Evolutionary conservation across 2,888 invertebrate genomes (phyloP).

Genomic region (Ctenicera cuprea): DNA sequence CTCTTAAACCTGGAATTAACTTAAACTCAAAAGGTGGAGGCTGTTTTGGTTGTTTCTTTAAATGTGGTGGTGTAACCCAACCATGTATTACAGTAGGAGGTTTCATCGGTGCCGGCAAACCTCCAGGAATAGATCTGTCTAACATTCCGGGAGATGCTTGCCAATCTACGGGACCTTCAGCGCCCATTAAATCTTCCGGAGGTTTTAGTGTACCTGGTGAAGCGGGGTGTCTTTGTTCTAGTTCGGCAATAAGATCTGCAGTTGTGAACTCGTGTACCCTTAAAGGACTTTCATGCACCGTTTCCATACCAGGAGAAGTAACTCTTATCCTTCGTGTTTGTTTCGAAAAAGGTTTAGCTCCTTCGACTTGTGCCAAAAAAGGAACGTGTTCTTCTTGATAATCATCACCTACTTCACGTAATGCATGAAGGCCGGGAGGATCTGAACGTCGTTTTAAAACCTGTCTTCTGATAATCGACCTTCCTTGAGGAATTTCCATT

Average conservation of each 20-base stretch:
- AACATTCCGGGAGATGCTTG: neutral
- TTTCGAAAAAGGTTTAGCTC: neutral
- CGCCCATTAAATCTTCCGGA: constrained; percentile 2
- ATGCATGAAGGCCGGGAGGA: constrained; percentile 1
- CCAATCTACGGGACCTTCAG: neutral
- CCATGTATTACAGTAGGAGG: constrained; percentile 2
- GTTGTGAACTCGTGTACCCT: too few relatives aligned
- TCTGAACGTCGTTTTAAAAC: neutral
- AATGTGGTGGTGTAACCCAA: constrained; percentile 32
- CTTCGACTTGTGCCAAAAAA: constrained; percentile 40
- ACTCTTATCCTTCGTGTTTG: neutral
- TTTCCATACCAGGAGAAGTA: neutral
- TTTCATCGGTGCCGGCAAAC: constrained; percentile 3
- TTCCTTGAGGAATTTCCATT: constrained; percentile 3
- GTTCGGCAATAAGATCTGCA: neutral
- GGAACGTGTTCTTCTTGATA: constrained; percentile 31
- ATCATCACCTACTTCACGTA: constrained; percentile 17
- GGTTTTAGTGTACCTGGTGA: neutral
- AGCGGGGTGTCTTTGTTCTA: neutral
- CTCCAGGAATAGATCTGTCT: neutral
- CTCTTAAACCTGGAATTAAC: neutral
- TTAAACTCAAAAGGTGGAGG: neutral
- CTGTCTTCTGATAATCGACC: neutral
- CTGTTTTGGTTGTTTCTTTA: neutral
- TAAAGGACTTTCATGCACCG: neutral